Percentiles rank a stretch among this genome's conserved stretches.
phyloP scores from a whole-genome alignment of 2,888 invertebrate species.

The Phrixothrix hirtus region DNA sequence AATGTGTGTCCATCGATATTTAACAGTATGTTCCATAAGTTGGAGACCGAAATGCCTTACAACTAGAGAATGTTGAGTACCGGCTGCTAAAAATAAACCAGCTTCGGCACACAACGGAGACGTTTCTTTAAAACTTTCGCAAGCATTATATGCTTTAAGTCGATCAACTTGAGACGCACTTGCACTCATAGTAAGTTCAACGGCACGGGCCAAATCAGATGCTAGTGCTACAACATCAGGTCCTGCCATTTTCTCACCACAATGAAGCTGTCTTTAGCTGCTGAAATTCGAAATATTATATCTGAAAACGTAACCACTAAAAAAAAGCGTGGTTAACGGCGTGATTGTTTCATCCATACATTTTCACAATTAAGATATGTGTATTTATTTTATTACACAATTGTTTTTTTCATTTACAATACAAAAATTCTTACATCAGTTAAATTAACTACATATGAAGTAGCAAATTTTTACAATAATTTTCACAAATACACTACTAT shows the following conservation, averaged over 20 bases:
- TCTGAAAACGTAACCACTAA: constrained; percentile 15
- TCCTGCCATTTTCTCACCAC: constrained; percentile 53
- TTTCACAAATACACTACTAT: constrained; percentile 27
- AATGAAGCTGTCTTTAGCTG: constrained; percentile 14
- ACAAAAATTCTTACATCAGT: constrained; percentile 14
- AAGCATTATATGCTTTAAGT: constrained; percentile 81
- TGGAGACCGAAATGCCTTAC: constrained; percentile 91
- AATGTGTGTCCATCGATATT: constrained; percentile 90
- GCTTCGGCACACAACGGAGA: constrained; percentile 88
- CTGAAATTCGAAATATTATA: constrained; percentile 9
- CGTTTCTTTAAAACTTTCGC: constrained; percentile 82
- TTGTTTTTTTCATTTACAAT: neutral
- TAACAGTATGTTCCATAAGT: constrained; percentile 90
- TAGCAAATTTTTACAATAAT: neutral
- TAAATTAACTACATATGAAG: constrained; percentile 11
- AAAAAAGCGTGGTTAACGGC: constrained; percentile 22
- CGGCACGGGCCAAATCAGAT: constrained; percentile 77
- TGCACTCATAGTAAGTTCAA: constrained; percentile 83
- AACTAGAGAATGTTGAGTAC: constrained; percentile 72
- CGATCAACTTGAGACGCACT: constrained; percentile 74
- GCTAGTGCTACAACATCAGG: constrained; percentile 71
- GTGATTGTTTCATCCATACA: neutral
- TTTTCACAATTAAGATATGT: neutral
- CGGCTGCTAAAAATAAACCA: constrained; percentile 78
- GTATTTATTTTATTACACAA: neutral